Base-by-base conservation (phyloP, 2,113 vertebrate species). In the Eulacestoma nigropectus region DNA sequence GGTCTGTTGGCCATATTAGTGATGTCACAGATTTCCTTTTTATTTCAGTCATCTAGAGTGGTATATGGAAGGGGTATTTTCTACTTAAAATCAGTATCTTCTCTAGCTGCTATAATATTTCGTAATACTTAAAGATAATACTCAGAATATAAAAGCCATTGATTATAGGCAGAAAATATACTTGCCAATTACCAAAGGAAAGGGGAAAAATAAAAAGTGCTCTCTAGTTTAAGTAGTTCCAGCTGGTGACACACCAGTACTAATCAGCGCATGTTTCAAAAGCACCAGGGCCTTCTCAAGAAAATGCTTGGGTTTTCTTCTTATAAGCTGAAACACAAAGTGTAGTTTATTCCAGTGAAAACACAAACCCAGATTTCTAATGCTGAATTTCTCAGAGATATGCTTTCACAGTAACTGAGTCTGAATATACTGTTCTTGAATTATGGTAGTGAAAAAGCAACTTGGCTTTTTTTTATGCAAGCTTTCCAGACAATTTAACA, bases 71-170 rank as follows among this genome's bases (percentile, higher is more conserved):
- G 96, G 84, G 92, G 75, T 29, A 19, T 93, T 84, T 94, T 93
- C 87, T 91, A 42, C 46, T 77, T 84, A 68, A 60, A 96, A 96
- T 96, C 96, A 97, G 90, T 95, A 95, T 70, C 76, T 97, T 96
- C 92, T 93, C 67, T 84, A 96, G 76, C 89, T 93, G 73, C 69
- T 16, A 8, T 69, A 96, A 94, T 93, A 97, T 95, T 95, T 93
- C 93, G 93, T 94, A 89, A 91, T 93, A 87, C 87, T 93, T 96
- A 96, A 93, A 97, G 97, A 96, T 96, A 95, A 82, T 96, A 82
- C 15, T 11, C 63, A 56, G 84, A 96, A 88, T 96, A 91, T 84
- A 97, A 97, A 98, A 97, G 92, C 96, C 96, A 98, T 97, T 97
- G 95, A 97, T 97, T 94, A 94, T 81, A 94, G 81, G 52, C 81